Evolutionary conservation across 2,797 vertebrate genomes (phyloP), one percentile per base, ranked within the genome.

Genomic region (Alfaro cultratus): DNA sequence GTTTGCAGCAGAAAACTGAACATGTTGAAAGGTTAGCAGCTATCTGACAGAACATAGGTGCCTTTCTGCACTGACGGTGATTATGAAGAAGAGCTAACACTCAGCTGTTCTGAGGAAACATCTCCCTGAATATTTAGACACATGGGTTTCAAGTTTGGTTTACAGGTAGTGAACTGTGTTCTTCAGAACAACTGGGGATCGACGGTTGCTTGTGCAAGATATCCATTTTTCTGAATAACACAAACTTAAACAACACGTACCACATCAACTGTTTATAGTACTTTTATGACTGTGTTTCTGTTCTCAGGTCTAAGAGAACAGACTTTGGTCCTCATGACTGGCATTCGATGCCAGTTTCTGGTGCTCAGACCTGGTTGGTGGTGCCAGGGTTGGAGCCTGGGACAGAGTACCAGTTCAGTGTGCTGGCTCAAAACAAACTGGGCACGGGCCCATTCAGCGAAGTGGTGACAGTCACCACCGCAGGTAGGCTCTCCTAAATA

Each of bases 361-460:
- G 96, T 86, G 96, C 97, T 90, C 97, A 96, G 91, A 98, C 81
- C 45, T 99, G 98, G 97, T 92, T 99, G 86, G 89, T 98, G 91
- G 97, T 99, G 92, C 97, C 98, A 78, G 96, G 95, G 64, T 92
- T 99, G 95, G 99, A 99, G 96, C 95, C 97, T 2, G 97, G 97
- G 96, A 99, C 98, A 0, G 97, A 97, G 4, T 99, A 99, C 95
- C 99, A 99, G 96, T 99, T 99, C 96, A 99, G 99, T 92, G 97
- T 99, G 93, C 95, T 99, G 96, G 99, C 99, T 87, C 99, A 99
- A 92, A 99, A 99, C 95, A 99, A 98, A 94, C 96, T 99, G 96
- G 99, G 99, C 87, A 99, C 98, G 0, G 99, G 99, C 92, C 98
- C 99, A 92, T 99, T 99, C 97, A 99, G 99, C 88, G 98, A 99